phyloP scores from a whole-genome alignment of 2,113 vertebrate species.

The Anas platyrhynchos region DNA sequence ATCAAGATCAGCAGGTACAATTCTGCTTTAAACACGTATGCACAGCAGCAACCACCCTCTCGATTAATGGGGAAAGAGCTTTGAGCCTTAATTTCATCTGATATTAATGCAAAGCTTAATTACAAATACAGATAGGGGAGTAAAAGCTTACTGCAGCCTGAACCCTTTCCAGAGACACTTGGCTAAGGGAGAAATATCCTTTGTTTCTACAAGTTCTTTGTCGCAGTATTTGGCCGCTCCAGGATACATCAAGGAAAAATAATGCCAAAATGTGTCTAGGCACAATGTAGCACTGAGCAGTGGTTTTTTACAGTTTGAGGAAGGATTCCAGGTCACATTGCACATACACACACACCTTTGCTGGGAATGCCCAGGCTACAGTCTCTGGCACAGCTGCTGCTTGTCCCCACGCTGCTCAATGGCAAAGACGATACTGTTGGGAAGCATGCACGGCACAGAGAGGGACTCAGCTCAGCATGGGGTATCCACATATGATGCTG shows the following conservation, averaged over 20 bases:
- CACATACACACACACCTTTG: neutral
- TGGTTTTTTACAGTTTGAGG: neutral
- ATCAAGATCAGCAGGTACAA: slow-evolving; percentile 58
- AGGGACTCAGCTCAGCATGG: accelerated
- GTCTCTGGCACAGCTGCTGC: neutral
- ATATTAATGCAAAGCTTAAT: slow-evolving; percentile 46
- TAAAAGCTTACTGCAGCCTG: slow-evolving; percentile 11
- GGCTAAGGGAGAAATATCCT: neutral
- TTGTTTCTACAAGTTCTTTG: neutral
- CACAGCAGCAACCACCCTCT: slow-evolving; percentile 13
- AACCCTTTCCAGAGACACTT: neutral
- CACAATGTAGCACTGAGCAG: neutral
- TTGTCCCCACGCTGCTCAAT: accelerated
- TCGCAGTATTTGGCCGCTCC: neutral
- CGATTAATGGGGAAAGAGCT: neutral
- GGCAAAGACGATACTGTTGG: neutral
- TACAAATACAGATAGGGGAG: neutral
- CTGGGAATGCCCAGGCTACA: neutral
- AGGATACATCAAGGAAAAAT: neutral
- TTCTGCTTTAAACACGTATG: slow-evolving; percentile 25
- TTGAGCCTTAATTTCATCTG: slow-evolving; percentile 32
- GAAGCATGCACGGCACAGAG: neutral
- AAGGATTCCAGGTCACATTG: neutral
- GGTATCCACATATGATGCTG: accelerated
- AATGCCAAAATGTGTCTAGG: neutral